phyloP scores from a whole-genome alignment of 2,113 vertebrate genomes.

The Limnothrissa miodon region DNA sequence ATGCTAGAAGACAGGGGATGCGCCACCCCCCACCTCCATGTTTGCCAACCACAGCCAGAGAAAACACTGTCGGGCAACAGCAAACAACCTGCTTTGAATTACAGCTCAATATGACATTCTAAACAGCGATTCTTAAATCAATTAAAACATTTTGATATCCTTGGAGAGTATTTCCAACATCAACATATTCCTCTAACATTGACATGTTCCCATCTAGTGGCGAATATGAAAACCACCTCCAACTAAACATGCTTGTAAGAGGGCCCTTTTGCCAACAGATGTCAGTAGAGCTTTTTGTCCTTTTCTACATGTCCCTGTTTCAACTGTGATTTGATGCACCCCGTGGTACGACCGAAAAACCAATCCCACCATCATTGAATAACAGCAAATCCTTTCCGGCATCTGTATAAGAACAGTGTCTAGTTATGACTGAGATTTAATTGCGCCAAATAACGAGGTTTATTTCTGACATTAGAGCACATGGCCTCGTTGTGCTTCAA shows the following conservation, averaged over 20 bases:
- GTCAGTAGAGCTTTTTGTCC: conserved; percentile 22
- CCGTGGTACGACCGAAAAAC: background rate
- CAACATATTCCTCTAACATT: background rate
- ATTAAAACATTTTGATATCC: background rate
- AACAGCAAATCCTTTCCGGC: background rate
- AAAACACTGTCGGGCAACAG: background rate
- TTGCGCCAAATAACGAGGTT: background rate
- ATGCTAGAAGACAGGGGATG: background rate
- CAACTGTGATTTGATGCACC: background rate
- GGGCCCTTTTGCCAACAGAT: conserved; percentile 22
- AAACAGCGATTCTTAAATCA: conserved; percentile 6
- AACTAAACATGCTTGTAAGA: background rate
- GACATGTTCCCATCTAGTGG: conserved; percentile 5
- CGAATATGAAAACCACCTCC: background rate
- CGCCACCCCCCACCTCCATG: background rate
- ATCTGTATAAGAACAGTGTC: conserved; percentile 10
- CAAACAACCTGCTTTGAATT: conserved; percentile 1
- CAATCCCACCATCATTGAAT: background rate
- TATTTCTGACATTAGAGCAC: background rate
- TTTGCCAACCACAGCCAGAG: background rate
- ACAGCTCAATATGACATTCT: background rate
- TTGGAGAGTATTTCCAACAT: background rate
- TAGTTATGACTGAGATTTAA: background rate
- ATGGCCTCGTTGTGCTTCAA: background rate
- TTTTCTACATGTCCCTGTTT: conserved; percentile 7